Conservation (phyloP, 2,797 vertebrate genomes). For the Orestias chungarensis region DNA sequence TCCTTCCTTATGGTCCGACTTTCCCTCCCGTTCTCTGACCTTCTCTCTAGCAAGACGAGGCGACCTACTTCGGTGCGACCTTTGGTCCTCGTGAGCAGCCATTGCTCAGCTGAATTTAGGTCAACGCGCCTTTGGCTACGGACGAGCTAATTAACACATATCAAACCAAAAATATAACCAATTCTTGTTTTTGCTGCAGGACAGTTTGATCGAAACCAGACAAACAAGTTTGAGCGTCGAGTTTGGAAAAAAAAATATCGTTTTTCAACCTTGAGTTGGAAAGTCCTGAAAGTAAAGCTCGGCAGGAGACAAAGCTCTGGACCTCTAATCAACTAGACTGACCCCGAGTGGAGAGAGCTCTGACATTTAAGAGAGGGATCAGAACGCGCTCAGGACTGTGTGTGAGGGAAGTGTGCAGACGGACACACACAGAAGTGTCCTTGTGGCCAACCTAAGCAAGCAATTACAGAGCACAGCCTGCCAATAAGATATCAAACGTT, state of each 20-base stretch:
- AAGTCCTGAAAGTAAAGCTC: slow-evolving; percentile 58
- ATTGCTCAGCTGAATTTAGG: slow-evolving; percentile 51
- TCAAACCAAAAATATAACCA: slow-evolving; percentile 31
- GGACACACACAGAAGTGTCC: slow-evolving; percentile 44
- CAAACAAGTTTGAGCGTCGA: slow-evolving; percentile 18
- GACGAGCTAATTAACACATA: slow-evolving; percentile 53
- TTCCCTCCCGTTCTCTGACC: slow-evolving; percentile 43
- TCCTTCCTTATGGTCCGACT: slow-evolving; percentile 61
- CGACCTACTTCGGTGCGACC: slow-evolving; percentile 65
- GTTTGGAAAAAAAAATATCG: slow-evolving; percentile 20
- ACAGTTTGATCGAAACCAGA: slow-evolving; percentile 5
- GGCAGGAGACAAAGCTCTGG: slow-evolving; percentile 44
- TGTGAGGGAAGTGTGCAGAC: slow-evolving; percentile 18
- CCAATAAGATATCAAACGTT: slow-evolving; percentile 74
- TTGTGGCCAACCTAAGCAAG: slow-evolving; percentile 67
- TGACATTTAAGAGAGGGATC: slow-evolving; percentile 72
- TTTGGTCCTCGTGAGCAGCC: slow-evolving; percentile 53
- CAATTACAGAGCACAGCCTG: slow-evolving; percentile 68
- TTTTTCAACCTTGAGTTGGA: slow-evolving; percentile 52
- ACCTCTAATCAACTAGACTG: slow-evolving; percentile 62
- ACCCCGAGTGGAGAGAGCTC: slow-evolving; percentile 43
- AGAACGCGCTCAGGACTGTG: slow-evolving; percentile 37
- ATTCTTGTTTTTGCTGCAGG: slow-evolving; percentile 3
- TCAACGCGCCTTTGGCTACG: slow-evolving; percentile 56
- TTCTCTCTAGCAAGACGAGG: slow-evolving; percentile 37